Evolutionary conservation across 2,797 vertebrate species (phyloP), one percentile per base, ranked within the genome.

Genomic region (Anas georgica): DNA sequence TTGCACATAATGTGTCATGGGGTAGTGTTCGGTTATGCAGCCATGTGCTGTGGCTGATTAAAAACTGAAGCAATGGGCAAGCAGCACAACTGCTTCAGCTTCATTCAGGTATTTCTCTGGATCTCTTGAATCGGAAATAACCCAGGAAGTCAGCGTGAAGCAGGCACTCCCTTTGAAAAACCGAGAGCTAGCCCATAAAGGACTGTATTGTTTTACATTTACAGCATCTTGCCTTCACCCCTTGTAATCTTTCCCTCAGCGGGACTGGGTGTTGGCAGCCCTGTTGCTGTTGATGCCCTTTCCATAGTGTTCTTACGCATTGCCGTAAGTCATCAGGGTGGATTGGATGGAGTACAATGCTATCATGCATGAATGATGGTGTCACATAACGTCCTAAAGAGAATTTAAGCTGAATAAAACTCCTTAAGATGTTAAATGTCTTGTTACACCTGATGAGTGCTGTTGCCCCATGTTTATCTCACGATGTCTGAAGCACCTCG

Each of bases 331-430:
- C 63, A 60, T 21, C 48, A 41, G 43, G 88, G 37, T 69, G 45
- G 28, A 31, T 55, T 31, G 41, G 31, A 31, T 54, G 28, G 35
- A 70, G 56, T 48, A 60, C 23, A 28, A 10, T 45, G 21, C 13
- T 16, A 2, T 54, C 9, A 23, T n/a, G 8, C 29, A 16, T 80
- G 74, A 73, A 21, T n/a, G 64, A 33, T 8, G 0, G 0, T 37
- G 10, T 18, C 48, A 22, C 20, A 3, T 14, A 20, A 46, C 26
- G 33, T 58, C 45, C 78, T 17, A 33, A 62, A 70, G 62, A 16
- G 17, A 54, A 10, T 64, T 88, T 74, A 55, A 64, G 48, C 37
- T 67, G 43, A 79, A 33, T 72, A 50, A 20, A 58, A 3, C 33
- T 87, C 68, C 29, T 60, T 55, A 29, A 60, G 56, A 26, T 20